phyloP scores from a whole-genome alignment of 2,113 vertebrate species.

The Illadopsis cleaveri region DNA sequence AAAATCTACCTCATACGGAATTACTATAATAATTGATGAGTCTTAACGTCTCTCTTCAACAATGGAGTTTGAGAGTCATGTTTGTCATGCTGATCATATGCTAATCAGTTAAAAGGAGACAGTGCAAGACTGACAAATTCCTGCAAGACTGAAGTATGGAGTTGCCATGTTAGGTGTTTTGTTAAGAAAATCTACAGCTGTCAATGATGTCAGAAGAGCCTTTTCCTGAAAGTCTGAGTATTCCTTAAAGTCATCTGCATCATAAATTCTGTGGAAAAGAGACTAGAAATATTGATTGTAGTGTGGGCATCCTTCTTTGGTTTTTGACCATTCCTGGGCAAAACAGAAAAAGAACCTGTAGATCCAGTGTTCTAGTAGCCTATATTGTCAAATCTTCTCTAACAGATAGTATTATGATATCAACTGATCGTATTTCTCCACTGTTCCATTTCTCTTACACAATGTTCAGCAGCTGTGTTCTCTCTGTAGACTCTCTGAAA shows the following conservation, averaged over 20 bases:
- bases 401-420: conserved; percentile 67
- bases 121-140: conserved; percentile 79
- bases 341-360: conserved; percentile 88
- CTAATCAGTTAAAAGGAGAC: conserved; percentile 79
- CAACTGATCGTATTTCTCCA: background rate
- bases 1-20: conserved; percentile 69
- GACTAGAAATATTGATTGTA: conserved; percentile 87
- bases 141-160: conserved; percentile 21
- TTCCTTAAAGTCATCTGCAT: conserved; percentile 82
- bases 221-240: conserved; percentile 70
- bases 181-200: conserved; percentile 80
- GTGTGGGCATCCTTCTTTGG: conserved; percentile 83
- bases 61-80: conserved; percentile 70
- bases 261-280: conserved; percentile 83
- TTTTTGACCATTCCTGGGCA: conserved; percentile 84
- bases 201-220: conserved; percentile 72
- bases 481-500: background rate
- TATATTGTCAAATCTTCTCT: conserved; percentile 83
- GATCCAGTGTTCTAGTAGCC: conserved; percentile 81
- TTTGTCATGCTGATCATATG: conserved; percentile 78
- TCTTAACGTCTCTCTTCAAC: conserved; percentile 74
- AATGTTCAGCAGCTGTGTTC: background rate
- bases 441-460: background rate
- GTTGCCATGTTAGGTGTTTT: conserved; percentile 75
- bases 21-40: conserved; percentile 81